Base-by-base conservation (phyloP, 2,113 vertebrate species). In the Ginglymostoma cirratum region DNA sequence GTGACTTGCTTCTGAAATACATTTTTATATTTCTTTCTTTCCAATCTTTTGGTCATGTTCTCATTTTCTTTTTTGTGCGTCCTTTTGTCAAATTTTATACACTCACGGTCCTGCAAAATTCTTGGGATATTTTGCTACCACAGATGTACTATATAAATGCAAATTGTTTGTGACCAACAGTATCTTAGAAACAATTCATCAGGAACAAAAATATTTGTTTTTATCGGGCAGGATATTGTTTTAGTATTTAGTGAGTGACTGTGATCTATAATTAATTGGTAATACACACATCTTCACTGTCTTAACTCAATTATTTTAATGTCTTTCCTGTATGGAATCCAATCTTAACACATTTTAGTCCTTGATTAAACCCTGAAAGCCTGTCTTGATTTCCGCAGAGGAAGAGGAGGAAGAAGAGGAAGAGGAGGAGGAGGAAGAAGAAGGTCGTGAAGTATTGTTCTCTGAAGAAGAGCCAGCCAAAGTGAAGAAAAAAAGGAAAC, bases 371-470 rank as follows among this genome's bases (percentile, higher is more conserved):
- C n/a, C 55, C 89, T 93, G 61, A 93, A 93, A 66, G 30, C 96
- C 96, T 96, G 34, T 96, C 48, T 97, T 96, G 96, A 45, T 96
- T 96, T 97, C 76, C 85, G 38, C 96, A 97, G 97, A 97, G 98
- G 98, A 98, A 69, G 98, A 99, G n/a, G 98, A 98, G 95, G 97
- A 97, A 98, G 98, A 98, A 72, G 98, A 99, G n/a, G 98, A 98
- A 94, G 98, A 98, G 65, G 97, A 98, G 52, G 97, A 97, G 87
- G 87, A 92, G 61, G 89, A 93, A 42, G 89, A 93, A 97, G 97
- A 98, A 4, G 97, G 98, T 8, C 97, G 99, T 85, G 98, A 98
- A 85, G 97, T 98, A 96, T 98, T 99, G 97, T 99, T 98, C 30
- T 96, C 98, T 0, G 98, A 93, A n/a, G 87, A 98, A 21, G 98